These are phyloP conservation scores for Tragelaphus scriptus DNA, from an alignment of 2,113 vertebrate genomes.

Conservation along the genomic window DNA sequence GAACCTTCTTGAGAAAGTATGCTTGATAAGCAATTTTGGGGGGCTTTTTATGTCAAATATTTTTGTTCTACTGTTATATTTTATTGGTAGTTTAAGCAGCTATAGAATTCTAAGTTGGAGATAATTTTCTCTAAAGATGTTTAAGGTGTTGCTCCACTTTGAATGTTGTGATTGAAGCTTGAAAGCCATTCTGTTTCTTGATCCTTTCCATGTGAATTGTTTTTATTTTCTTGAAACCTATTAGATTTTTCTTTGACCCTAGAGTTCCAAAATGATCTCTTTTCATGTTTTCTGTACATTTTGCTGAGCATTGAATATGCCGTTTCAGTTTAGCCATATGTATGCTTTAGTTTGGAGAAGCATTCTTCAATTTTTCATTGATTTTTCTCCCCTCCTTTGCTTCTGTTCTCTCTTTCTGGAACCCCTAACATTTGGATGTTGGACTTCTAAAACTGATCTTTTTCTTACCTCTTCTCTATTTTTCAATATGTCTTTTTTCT, in stretches of 20 bases:
- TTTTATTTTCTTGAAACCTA: not conserved
- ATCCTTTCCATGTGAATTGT: not conserved
- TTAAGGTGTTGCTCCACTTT: not conserved
- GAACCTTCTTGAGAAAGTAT: not conserved
- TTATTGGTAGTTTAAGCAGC: not conserved
- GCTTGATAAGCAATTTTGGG: not conserved
- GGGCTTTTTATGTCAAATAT: not conserved
- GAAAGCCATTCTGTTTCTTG: not conserved
- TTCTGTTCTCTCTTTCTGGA: slow-evolving; percentile 14
- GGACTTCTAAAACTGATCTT: not conserved
- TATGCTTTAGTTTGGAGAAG: not conserved
- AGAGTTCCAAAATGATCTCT: not conserved
- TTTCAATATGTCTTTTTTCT: not conserved
- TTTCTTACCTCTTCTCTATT: not conserved
- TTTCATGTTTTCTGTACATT: not conserved
- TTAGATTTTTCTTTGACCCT: not conserved
- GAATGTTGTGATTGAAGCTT: not conserved
- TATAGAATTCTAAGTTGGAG: not conserved
- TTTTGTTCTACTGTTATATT: not conserved
- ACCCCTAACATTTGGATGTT: not conserved
- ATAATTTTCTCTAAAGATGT: slow-evolving; percentile 15
- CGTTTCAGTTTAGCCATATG: not conserved
- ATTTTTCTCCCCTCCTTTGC: slow-evolving; percentile 8
- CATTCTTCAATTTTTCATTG: not conserved
- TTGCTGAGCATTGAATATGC: not conserved